Conservation (phyloP, 2,797 vertebrate species). For the Odontamblyopus lacepedii region DNA sequence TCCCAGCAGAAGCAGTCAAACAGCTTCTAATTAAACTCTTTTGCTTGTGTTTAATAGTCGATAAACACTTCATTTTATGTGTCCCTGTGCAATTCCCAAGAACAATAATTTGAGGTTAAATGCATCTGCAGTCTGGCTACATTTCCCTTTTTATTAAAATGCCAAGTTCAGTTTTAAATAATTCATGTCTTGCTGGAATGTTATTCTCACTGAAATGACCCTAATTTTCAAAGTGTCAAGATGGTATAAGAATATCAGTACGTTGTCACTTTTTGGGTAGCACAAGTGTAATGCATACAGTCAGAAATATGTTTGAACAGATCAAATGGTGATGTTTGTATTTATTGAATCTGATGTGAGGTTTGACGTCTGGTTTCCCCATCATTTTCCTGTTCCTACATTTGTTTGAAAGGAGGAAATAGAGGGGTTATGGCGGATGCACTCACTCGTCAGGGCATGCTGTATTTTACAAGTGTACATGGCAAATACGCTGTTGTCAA, state of each 20-base stretch:
- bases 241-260: neutral
- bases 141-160: slow-evolving; percentile 3
- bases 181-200: neutral
- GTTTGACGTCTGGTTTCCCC: slow-evolving; percentile 15
- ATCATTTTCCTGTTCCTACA: neutral
- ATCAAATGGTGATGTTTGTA: slow-evolving; percentile 12
- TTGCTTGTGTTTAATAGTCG: slow-evolving; percentile 21
- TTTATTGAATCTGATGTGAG: slow-evolving; percentile 15
- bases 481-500: slow-evolving; percentile 23
- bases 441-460: slow-evolving; percentile 29
- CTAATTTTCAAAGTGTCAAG: slow-evolving; percentile 8
- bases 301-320: neutral
- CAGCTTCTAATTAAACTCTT: slow-evolving; percentile 6
- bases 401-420: slow-evolving; percentile 1
- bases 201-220: neutral
- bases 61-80: slow-evolving; percentile 5
- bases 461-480: slow-evolving; percentile 33
- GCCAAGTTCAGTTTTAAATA: neutral
- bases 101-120: slow-evolving; percentile 10
- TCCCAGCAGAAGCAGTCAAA: slow-evolving; percentile 10
- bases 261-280: neutral
- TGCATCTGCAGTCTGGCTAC: neutral
- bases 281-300: neutral
- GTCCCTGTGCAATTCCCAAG: neutral
- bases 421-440: slow-evolving; percentile 12